Conservation (phyloP, 2,888 invertebrate species). For the Nomada flava region DNA sequence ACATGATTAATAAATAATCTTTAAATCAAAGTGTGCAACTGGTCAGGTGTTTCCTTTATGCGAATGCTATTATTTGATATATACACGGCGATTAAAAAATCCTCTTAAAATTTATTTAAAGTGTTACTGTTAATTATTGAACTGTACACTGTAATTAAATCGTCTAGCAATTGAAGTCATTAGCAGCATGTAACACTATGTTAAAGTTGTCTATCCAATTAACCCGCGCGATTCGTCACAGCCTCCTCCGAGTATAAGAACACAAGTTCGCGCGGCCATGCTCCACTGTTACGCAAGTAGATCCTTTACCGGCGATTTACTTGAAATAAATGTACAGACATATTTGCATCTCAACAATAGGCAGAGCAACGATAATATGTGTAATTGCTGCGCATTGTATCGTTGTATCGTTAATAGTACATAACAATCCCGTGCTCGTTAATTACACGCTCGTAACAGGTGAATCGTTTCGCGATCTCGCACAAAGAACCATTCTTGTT, state of each 20-base stretch:
- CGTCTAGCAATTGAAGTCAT: no score
- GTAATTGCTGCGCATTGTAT: slow-evolving; percentile 29
- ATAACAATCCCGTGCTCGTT: slow-evolving; percentile 26
- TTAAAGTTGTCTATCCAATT: slow-evolving; percentile 12
- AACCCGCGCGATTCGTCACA: slow-evolving; percentile 21
- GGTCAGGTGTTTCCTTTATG: no score
- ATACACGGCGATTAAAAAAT: no score
- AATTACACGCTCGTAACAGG: slow-evolving; percentile 42
- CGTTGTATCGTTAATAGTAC: slow-evolving; percentile 34
- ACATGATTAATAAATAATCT: no score
- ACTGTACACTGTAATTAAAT: background rate
- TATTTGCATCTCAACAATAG: slow-evolving; percentile 39
- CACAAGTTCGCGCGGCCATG: slow-evolving; percentile 13
- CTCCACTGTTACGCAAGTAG: slow-evolving; percentile 36
- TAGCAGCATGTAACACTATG: background rate
- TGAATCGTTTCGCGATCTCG: slow-evolving; percentile 13
- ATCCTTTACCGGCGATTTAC: slow-evolving; percentile 34
- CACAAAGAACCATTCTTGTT: background rate
- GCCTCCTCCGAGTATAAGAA: background rate
- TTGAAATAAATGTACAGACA: slow-evolving; percentile 38
- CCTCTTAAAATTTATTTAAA: background rate
- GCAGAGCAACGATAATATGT: slow-evolving; percentile 30
- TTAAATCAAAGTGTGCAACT: background rate
- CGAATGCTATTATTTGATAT: no score
- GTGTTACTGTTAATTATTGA: background rate